Conservation (phyloP, 2,113 vertebrate genomes). For the Vanacampus margaritifer region DNA sequence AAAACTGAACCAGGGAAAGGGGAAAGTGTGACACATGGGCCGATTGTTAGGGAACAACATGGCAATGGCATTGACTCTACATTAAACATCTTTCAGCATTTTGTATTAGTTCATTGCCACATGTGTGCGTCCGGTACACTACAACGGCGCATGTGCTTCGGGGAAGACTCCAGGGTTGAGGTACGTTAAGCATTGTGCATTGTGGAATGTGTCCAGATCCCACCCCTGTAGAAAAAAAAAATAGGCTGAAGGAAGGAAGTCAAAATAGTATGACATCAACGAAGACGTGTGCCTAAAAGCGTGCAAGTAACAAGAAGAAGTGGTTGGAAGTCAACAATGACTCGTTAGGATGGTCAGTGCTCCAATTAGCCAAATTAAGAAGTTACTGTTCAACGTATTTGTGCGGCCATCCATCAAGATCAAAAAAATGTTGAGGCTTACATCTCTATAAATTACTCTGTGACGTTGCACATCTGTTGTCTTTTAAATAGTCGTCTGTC, state of each 20-base stretch:
- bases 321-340: slow-evolving; percentile 26
- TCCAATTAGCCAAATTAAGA: slow-evolving; percentile 3
- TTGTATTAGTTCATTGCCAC: neutral
- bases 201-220: slow-evolving; percentile 62
- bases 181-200: slow-evolving; percentile 59
- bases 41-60: slow-evolving; percentile 42
- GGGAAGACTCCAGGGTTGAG: slow-evolving; percentile 34
- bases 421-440: neutral
- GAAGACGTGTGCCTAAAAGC: slow-evolving; percentile 44
- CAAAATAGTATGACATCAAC: slow-evolving; percentile 53
- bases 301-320: neutral
- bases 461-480: slow-evolving; percentile 15
- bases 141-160: slow-evolving; percentile 21
- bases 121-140: neutral
- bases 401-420: slow-evolving; percentile 30
- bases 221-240: slow-evolving; percentile 28
- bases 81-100: neutral
- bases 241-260: slow-evolving; percentile 44
- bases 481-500: slow-evolving; percentile 8
- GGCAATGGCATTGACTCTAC: slow-evolving; percentile 19
- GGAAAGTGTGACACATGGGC: slow-evolving; percentile 53
- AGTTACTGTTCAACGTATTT: slow-evolving; percentile 25
- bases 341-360: slow-evolving; percentile 34
- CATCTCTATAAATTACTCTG: neutral
- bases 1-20: slow-evolving; percentile 35